phyloP scores from a whole-genome alignment of 2,113 vertebrate species.

The Thalassarche chlororhynchos region DNA sequence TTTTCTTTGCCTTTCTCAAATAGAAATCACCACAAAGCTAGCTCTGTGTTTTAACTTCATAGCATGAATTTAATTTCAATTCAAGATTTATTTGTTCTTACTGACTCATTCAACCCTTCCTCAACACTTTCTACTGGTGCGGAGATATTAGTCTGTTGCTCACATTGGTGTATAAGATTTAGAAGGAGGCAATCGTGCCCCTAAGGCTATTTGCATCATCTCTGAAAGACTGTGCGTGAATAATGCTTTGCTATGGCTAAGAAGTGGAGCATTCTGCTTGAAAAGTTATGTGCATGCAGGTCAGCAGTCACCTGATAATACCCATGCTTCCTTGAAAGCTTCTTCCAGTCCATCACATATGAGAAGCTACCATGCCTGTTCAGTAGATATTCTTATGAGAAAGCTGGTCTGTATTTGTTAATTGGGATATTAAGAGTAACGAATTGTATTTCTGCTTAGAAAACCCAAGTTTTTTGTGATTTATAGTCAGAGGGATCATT shows the following conservation, averaged over 20 bases:
- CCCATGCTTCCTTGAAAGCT: background rate
- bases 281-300: background rate
- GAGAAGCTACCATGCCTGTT: background rate
- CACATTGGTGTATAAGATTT: background rate
- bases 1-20: background rate
- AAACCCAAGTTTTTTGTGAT: background rate
- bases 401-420: background rate
- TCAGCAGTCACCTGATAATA: background rate
- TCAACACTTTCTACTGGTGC: background rate
- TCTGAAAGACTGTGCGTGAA: background rate
- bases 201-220: background rate
- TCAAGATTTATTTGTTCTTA: background rate
- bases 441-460: background rate
- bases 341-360: background rate
- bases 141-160: background rate
- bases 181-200: background rate
- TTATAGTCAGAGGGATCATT: background rate
- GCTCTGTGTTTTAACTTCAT: background rate
- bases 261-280: background rate
- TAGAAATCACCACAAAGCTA: background rate
- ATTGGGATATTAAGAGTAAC: background rate
- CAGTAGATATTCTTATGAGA: background rate
- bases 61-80: background rate
- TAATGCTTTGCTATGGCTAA: background rate
- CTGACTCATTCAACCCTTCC: background rate